Base-by-base conservation (phyloP, 2,888 invertebrate species). In the Caenorhabditis plicata region DNA sequence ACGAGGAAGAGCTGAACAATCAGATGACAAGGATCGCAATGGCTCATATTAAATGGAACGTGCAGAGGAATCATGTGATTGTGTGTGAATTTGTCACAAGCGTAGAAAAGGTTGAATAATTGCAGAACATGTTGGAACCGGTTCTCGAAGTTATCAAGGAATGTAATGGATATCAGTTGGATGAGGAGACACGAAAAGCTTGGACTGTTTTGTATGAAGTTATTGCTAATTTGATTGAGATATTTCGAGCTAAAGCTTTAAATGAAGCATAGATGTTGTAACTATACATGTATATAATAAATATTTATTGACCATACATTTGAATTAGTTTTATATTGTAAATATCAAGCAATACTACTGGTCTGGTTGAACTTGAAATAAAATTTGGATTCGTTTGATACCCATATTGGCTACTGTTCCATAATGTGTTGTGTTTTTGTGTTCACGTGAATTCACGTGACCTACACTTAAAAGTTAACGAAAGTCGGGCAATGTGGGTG, bases 201-300 rank as follows among this genome's bases (percentile, higher is more conserved):
- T 77, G 77, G 77, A 75, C 68, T 1, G 74, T 70, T n/a, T 57
- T 77, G 11, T 77, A 75, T 61, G 71, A 75, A 38, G 77, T 77
- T 35, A 78, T 77, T 26, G 77, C 77, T 11, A 73, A 77, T 40
- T 52, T 77, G 9, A 75, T 77, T 42, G 76, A 77, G 47, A 69
- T 77, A 19, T 74, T 62, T 44, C 47, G 71, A 22, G 48, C 31
- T 23, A 50, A 47, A 20, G 48, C 50, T 4, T 35, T 54, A 23
- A 54, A 54, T 25, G 54, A 60, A 4, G 40, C 32, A 35, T 42
- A 15, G n/a, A n/a, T n/a, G n/a, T n/a, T n/a, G n/a, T n/a, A n/a
- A n/a, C n/a, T n/a, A n/a, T n/a, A n/a, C n/a, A n/a, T n/a, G n/a
- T n/a, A n/a, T n/a, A n/a, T n/a, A n/a, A n/a, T n/a, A n/a, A n/a